Conservation (phyloP, 2,797 vertebrate species). For the Phataginus tetradactyla region DNA sequence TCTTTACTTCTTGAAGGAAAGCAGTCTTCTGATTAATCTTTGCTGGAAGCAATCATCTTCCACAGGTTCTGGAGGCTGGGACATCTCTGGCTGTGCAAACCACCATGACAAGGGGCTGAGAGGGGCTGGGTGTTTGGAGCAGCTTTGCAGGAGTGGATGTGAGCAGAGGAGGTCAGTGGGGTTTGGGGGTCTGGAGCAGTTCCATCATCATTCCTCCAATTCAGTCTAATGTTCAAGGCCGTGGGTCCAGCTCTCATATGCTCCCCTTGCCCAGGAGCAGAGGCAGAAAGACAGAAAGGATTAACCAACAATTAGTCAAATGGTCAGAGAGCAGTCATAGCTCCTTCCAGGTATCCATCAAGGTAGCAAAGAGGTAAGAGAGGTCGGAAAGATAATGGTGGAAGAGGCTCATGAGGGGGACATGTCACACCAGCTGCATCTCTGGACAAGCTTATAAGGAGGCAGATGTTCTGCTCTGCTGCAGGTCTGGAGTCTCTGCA, state of each 20-base stretch:
- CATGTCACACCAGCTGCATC: neutral
- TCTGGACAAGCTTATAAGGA: neutral
- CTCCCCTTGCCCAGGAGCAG: neutral
- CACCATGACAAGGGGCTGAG: neutral
- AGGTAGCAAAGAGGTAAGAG: neutral
- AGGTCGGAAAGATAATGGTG: neutral
- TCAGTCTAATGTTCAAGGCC: neutral
- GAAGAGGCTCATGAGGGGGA: neutral
- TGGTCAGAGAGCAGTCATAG: neutral
- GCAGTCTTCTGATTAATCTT: neutral
- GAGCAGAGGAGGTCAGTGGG: neutral
- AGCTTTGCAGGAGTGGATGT: no score
- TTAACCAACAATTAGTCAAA: neutral
- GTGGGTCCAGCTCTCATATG: neutral
- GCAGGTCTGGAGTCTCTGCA: neutral
- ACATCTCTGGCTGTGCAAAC: neutral
- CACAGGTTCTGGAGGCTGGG: neutral
- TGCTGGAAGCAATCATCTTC: neutral
- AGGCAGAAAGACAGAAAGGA: neutral
- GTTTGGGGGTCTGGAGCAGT: neutral
- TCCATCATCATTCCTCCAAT: neutral
- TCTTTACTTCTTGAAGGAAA: neutral
- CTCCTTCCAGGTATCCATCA: neutral
- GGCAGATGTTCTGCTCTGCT: neutral
- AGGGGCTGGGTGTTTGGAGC: neutral